Conservation (phyloP, 1,140 invertebrate genomes). For the Phocides pigmalion region DNA sequence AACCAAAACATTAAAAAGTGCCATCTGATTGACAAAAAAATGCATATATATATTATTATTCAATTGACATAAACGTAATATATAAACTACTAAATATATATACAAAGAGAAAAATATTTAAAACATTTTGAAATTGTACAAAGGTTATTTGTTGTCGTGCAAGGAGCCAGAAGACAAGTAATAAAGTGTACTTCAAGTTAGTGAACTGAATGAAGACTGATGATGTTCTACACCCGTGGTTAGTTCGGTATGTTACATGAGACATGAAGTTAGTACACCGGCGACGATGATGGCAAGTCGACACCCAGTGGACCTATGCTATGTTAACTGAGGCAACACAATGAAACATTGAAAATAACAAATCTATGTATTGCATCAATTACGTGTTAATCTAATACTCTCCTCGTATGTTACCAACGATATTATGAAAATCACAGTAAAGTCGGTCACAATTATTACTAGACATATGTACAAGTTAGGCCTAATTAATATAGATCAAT, state of each 20-base stretch:
- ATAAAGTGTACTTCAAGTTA: constrained; percentile 66
- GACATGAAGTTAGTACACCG: constrained; percentile 33
- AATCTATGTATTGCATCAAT: constrained; percentile 56
- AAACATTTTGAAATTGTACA: constrained; percentile 17
- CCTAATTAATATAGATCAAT: not conserved
- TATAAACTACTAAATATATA: constrained; percentile 13
- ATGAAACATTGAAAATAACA: constrained; percentile 32
- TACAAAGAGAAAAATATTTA: not conserved
- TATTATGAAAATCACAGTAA: constrained; percentile 55
- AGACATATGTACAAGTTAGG: not conserved
- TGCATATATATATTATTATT: not conserved
- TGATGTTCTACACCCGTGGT: constrained; percentile 35
- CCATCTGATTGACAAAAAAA: not conserved
- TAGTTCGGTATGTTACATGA: constrained; percentile 39
- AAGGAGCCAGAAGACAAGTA: constrained; percentile 70
- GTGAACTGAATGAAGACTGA: constrained; percentile 54
- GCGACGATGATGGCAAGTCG: constrained; percentile 46
- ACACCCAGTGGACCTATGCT: constrained; percentile 52
- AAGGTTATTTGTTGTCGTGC: constrained; percentile 27
- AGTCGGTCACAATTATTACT: constrained; percentile 38
- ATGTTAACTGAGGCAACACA: constrained; percentile 53
- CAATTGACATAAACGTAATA: not conserved
- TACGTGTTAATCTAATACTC: constrained; percentile 39
- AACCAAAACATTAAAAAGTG: not conserved
- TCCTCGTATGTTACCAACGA: constrained; percentile 43